Evolutionary conservation across 2,113 vertebrate genomes (phyloP).

Genomic region (Podarcis raffonei): DNA sequence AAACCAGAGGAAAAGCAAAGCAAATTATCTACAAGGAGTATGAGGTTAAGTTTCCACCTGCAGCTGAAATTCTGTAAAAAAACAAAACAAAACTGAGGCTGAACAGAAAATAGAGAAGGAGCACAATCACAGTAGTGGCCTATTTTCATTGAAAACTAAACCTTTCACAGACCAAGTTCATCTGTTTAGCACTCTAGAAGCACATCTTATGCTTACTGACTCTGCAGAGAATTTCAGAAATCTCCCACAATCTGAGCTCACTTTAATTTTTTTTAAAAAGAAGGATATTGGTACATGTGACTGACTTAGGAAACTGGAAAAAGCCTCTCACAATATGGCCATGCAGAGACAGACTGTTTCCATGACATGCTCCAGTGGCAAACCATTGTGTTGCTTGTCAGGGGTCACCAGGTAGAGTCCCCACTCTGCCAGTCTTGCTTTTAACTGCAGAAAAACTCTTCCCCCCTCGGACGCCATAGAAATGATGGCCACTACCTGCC

Average conservation of each 20-base stretch:
- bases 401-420: too few relatives aligned
- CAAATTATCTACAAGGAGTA: too few relatives aligned
- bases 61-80: background rate
- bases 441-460: too few relatives aligned
- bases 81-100: background rate
- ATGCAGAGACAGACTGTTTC: background rate
- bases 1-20: background rate
- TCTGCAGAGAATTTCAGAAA: background rate
- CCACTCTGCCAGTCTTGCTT: too few relatives aligned
- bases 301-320: background rate
- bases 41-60: background rate
- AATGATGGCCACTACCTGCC: too few relatives aligned
- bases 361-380: background rate
- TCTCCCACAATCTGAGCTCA: background rate
- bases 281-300: too few relatives aligned
- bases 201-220: background rate
- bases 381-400: background rate
- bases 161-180: background rate
- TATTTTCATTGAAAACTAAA: background rate
- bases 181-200: background rate
- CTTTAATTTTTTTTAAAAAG: background rate
- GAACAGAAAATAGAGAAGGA: background rate
- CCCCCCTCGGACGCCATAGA: too few relatives aligned
- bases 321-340: background rate
- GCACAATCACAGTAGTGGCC: background rate